Conservation (phyloP, 2,113 vertebrate genomes). For the Bubo blakistoni region DNA sequence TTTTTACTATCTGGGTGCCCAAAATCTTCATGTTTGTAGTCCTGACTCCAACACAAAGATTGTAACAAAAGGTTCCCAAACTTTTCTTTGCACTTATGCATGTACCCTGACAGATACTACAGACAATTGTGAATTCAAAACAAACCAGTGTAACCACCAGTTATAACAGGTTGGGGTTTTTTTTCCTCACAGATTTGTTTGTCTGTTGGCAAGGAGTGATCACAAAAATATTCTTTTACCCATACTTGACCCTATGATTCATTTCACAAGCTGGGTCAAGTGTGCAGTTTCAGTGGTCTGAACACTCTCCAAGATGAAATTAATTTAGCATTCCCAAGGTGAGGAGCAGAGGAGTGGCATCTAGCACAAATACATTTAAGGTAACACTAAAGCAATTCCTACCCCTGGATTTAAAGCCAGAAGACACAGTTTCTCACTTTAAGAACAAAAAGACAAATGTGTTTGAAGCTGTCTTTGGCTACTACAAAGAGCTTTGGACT, state of each 20-base stretch:
- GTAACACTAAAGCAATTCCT: constrained; percentile 34
- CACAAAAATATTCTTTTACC: constrained; percentile 69
- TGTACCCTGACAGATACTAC: not conserved
- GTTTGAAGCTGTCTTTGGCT: not conserved
- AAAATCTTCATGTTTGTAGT: not conserved
- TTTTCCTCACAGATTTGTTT: constrained; percentile 49
- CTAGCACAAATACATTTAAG: constrained; percentile 35
- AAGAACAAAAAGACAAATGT: not conserved
- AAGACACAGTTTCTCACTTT: not conserved
- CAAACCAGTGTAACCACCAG: constrained; percentile 41
- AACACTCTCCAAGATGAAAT: constrained; percentile 54
- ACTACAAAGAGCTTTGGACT: not conserved
- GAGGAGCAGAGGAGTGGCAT: constrained; percentile 53
- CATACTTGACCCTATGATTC: constrained; percentile 69
- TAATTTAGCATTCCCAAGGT: constrained; percentile 65
- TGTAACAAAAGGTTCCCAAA: not conserved
- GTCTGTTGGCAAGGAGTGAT: constrained; percentile 57
- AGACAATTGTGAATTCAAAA: not conserved
- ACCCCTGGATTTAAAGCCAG: not conserved
- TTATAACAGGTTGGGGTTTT: constrained; percentile 44
- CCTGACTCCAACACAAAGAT: not conserved
- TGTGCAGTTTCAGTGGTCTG: constrained; percentile 63
- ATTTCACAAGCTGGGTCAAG: constrained; percentile 71
- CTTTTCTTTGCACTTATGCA: not conserved
- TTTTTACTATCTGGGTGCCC: not conserved